Percentiles rank a stretch among this genome's conserved stretches.
phyloP scores from a whole-genome alignment of 2,888 invertebrate species.

The Drosophila affinis region DNA sequence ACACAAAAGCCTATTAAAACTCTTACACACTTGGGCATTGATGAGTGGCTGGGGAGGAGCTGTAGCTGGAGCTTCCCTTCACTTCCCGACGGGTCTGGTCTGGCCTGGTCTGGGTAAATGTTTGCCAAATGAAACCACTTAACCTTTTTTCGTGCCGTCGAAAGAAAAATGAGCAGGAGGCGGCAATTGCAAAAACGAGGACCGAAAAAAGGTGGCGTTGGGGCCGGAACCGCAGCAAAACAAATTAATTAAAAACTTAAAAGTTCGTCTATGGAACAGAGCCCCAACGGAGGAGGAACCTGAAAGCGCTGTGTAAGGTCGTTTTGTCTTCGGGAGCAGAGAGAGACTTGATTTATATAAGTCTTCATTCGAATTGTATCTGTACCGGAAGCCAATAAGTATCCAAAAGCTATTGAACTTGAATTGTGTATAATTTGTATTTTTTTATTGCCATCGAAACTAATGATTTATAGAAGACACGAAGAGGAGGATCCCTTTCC shows the following conservation, averaged over 20 bases:
- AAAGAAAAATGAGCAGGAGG: slow-evolving; percentile 57
- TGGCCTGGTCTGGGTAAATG: slow-evolving; percentile 59
- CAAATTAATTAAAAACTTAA: slow-evolving; percentile 78
- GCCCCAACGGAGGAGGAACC: slow-evolving; percentile 11
- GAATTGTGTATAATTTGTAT: neutral
- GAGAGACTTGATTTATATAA: too few relatives aligned
- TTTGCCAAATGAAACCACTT: slow-evolving; percentile 78
- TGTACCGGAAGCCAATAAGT: neutral
- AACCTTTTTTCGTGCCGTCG: slow-evolving; percentile 66
- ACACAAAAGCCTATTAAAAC: slow-evolving; percentile 79
- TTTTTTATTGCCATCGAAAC: neutral
- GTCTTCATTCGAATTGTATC: neutral
- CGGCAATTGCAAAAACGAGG: neutral
- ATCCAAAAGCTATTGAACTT: neutral
- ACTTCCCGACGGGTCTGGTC: slow-evolving; percentile 29
- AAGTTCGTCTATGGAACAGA: slow-evolving; percentile 50
- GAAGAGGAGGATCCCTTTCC: neutral
- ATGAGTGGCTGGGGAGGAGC: slow-evolving; percentile 40
- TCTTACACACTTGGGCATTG: slow-evolving; percentile 63
- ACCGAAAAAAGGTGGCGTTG: slow-evolving; percentile 22
- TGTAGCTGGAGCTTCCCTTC: neutral
- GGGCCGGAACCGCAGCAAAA: slow-evolving; percentile 60
- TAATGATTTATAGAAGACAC: neutral
- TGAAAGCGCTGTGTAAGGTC: slow-evolving; percentile 20
- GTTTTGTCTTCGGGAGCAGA: slow-evolving; percentile 14